These are phyloP conservation scores for Xenopus laevis DNA, from an alignment of 2,113 vertebrate species.

Conservation along the genomic window DNA sequence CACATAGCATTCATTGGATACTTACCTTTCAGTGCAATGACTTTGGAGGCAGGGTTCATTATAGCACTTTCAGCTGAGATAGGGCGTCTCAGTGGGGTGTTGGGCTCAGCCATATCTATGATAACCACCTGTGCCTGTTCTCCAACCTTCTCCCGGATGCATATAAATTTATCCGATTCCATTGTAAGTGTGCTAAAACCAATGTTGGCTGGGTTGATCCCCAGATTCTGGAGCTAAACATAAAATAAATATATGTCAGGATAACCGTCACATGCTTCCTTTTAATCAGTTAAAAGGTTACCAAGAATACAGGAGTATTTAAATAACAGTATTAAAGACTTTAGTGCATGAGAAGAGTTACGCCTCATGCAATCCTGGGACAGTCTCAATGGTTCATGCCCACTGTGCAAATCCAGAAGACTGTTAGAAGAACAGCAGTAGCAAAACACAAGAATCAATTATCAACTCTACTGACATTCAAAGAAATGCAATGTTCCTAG, in stretches of 20 bases:
- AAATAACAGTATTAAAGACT: no score
- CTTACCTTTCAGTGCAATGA: constrained; percentile 88
- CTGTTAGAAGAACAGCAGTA: no score
- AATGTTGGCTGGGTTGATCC: constrained; percentile 84
- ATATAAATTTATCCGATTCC: constrained; percentile 93
- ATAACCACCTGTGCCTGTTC: constrained; percentile 89
- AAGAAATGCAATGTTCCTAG: no score
- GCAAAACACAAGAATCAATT: no score
- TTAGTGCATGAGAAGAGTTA: no score
- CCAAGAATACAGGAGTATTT: no score
- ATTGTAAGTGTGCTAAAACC: constrained; percentile 91
- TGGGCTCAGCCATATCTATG: constrained; percentile 80
- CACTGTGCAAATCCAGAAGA: no score
- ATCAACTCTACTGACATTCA: no score
- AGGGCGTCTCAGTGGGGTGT: constrained; percentile 78
- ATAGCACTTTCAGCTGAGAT: constrained; percentile 90
- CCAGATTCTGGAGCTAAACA: constrained; percentile 83
- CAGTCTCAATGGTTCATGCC: no score
- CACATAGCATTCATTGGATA: neutral
- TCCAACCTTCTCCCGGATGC: constrained; percentile 85
- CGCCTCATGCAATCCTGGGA: no score
- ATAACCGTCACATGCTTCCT: neutral
- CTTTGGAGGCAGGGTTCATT: constrained; percentile 89
- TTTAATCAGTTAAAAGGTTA: no score
- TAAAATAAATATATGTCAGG: constrained; percentile 10